These are phyloP conservation scores for Parnassius glacialis DNA, from an alignment of 2,888 invertebrate species.

Conservation along the genomic window DNA sequence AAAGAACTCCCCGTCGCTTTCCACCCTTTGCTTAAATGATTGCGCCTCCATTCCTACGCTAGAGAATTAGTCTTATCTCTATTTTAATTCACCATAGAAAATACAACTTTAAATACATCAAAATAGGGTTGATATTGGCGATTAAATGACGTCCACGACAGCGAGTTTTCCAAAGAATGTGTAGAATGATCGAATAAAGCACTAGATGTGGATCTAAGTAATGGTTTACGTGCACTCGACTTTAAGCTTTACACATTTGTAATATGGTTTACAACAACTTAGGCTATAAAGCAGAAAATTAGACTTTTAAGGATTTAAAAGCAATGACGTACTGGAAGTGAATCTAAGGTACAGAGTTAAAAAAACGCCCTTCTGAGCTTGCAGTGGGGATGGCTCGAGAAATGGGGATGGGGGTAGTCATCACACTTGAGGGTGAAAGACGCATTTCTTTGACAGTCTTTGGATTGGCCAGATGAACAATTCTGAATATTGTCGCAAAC, in stretches of 20 bases:
- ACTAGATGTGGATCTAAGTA: slow-evolving; percentile 66
- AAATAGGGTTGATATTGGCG: slow-evolving; percentile 36
- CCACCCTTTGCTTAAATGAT: slow-evolving; percentile 81
- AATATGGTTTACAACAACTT: slow-evolving; percentile 38
- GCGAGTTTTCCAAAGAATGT: slow-evolving; percentile 66
- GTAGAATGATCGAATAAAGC: slow-evolving; percentile 49
- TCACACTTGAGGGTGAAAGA: slow-evolving; percentile 48
- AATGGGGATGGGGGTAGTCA: slow-evolving; percentile 48
- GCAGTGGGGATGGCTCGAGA: slow-evolving; percentile 34
- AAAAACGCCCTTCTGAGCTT: slow-evolving; percentile 58
- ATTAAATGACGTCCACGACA: slow-evolving; percentile 42
- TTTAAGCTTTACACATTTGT: slow-evolving; percentile 26
- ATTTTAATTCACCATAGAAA: slow-evolving; percentile 37
- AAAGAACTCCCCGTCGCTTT: slow-evolving; percentile 79
- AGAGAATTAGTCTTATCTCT: slow-evolving; percentile 48
- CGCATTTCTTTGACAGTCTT: slow-evolving; percentile 49
- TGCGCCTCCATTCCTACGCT: slow-evolving; percentile 63
- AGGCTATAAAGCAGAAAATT: slow-evolving; percentile 42
- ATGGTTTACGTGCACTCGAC: slow-evolving; percentile 33
- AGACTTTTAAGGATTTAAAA: slow-evolving; percentile 56
- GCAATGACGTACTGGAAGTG: slow-evolving; percentile 46
- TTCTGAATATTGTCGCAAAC: too few species aligned
- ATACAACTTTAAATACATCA: slow-evolving; percentile 37
- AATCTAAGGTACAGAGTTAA: slow-evolving; percentile 54
- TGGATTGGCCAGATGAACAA: slow-evolving; percentile 38